Conservation (phyloP, 2,113 vertebrate species). For the Gambusia holbrooki region DNA sequence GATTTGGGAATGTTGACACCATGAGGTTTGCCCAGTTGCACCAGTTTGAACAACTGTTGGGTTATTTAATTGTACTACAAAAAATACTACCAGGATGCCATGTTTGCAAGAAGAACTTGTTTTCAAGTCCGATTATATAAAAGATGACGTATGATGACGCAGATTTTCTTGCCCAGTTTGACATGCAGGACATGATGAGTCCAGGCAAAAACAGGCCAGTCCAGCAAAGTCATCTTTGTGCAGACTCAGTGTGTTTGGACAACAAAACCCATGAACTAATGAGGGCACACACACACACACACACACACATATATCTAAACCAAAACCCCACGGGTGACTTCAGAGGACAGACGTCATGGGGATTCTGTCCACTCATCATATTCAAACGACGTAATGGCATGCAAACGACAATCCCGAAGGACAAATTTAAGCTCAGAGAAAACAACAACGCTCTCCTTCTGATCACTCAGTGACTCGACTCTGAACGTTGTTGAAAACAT, state of each 20-base stretch:
- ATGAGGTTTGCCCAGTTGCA: too few species aligned
- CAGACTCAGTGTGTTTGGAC: conserved; percentile 56
- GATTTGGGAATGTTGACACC: too few species aligned
- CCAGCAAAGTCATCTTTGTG: conserved; percentile 59
- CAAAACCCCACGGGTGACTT: conserved; percentile 44
- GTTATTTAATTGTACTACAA: too few species aligned
- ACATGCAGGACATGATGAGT: conserved; percentile 24
- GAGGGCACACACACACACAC: not conserved
- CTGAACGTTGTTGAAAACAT: not conserved
- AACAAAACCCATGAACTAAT: conserved; percentile 52
- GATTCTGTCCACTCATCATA: conserved; percentile 60
- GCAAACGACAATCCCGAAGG: conserved; percentile 5
- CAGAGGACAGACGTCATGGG: conserved; percentile 54
- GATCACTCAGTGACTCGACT: not conserved
- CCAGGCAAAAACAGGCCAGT: conserved; percentile 10
- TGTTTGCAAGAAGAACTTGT: not conserved
- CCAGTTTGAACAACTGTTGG: too few species aligned
- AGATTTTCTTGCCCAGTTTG: conserved; percentile 8
- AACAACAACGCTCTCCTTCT: not conserved
- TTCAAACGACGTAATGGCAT: conserved; percentile 23
- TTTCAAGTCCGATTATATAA: conserved; percentile 20
- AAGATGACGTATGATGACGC: conserved; percentile 20
- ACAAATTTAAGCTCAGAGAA: not conserved
- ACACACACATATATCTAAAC: conserved; percentile 9
- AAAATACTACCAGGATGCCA: too few species aligned